A percentile compares a stretch with the other conserved stretches of the same genome.
phyloP scores from a whole-genome alignment of 92 coral and sea anemone genomes.

The Siderastrea siderea region DNA sequence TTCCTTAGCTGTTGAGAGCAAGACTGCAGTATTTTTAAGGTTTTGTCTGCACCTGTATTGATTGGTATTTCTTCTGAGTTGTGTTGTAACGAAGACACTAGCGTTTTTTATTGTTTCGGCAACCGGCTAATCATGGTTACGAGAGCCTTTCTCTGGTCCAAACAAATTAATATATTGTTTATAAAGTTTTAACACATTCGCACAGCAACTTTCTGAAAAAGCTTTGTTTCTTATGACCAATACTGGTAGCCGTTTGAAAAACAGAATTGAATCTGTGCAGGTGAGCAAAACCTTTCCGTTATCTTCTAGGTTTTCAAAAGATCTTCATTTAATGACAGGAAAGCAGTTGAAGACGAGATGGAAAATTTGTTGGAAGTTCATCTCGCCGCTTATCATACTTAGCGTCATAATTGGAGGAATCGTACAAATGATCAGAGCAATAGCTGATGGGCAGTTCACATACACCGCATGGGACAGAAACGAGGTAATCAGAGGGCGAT shows the following conservation, averaged over 20 bases:
- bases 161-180: too few species aligned
- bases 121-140: too few species aligned
- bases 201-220: too few species aligned
- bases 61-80: too few species aligned
- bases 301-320: conserved; percentile 85
- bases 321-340: conserved; percentile 78
- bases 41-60: too few species aligned
- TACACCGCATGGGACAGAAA: conserved; percentile 92
- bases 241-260: background rate
- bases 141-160: too few species aligned
- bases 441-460: conserved; percentile 52
- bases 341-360: conserved; percentile 76
- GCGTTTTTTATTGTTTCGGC: too few species aligned
- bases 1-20: too few species aligned
- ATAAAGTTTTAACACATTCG: too few species aligned
- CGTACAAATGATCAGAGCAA: conserved; percentile 60
- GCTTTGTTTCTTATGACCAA: too few species aligned
- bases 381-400: conserved; percentile 92
- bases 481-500: conserved; percentile 46
- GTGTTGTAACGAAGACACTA: too few species aligned
- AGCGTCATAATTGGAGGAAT: conserved; percentile 83
- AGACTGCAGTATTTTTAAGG: too few species aligned
- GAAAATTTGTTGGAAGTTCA: conserved; percentile 92
- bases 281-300: background rate
- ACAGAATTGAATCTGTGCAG: background rate